These are phyloP conservation scores for Alviniconcha strummeri DNA, from an alignment of 2,888 invertebrate genomes.

Conservation along the genomic window DNA sequence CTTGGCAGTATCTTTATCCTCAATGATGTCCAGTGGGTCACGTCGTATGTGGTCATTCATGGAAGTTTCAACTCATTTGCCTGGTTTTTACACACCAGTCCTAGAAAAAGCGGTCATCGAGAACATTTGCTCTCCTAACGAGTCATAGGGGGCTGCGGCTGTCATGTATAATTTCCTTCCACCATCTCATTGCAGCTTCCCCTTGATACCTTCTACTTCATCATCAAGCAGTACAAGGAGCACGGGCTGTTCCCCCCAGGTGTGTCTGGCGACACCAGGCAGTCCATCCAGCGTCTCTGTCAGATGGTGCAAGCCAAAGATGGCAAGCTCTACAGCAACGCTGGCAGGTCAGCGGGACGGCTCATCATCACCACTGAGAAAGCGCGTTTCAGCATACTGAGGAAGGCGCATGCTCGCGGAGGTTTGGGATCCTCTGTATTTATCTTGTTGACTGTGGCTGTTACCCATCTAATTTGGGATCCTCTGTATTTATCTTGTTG, in stretches of 20 bases:
- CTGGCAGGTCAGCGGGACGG: conserved; percentile 34
- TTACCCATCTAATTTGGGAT: too few species aligned
- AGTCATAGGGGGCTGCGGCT: neutral
- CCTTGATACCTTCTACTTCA: conserved; percentile 38
- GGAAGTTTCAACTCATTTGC: too few species aligned
- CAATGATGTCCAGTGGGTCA: too few species aligned
- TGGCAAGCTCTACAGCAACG: conserved; percentile 45
- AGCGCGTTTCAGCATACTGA: conserved; percentile 49
- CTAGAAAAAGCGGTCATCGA: too few species aligned
- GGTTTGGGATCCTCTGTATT: conserved; percentile 33
- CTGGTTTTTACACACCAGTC: too few species aligned
- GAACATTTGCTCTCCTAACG: too few species aligned
- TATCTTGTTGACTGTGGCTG: too few species aligned
- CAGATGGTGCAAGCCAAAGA: conserved; percentile 45
- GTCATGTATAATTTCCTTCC: neutral
- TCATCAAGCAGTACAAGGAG: conserved; percentile 41
- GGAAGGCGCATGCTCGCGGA: conserved; percentile 46
- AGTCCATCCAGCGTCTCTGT: conserved; percentile 47
- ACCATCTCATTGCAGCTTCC: conserved; percentile 27
- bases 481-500: too few species aligned
- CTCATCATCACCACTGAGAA: conserved; percentile 25
- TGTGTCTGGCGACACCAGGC: conserved; percentile 44
- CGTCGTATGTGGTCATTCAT: too few species aligned
- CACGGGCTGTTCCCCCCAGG: conserved; percentile 47
- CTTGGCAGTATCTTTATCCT: too few species aligned